These are phyloP conservation scores for Rhinogobio ventralis DNA, from an alignment of 2,797 vertebrate genomes.

Conservation along the genomic window DNA sequence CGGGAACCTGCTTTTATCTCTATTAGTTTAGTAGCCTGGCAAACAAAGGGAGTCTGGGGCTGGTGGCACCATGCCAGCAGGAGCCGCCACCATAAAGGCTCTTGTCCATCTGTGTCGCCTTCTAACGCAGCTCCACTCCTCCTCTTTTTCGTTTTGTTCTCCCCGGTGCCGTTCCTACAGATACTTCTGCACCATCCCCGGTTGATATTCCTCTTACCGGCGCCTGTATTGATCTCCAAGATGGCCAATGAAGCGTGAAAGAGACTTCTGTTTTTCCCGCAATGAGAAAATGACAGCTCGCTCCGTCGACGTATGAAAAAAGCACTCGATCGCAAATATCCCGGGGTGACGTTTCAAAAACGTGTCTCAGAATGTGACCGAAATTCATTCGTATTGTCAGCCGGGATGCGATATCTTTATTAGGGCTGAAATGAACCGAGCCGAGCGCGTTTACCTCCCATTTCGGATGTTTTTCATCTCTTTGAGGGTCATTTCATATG, in stretches of 20 bases:
- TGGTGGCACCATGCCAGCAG: slow-evolving; percentile 82
- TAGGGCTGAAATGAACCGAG: slow-evolving; percentile 36
- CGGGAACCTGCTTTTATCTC: slow-evolving; percentile 88
- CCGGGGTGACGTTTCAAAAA: slow-evolving; percentile 30
- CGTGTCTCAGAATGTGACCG: slow-evolving; percentile 28
- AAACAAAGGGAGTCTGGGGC: slow-evolving; percentile 85
- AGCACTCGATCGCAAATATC: slow-evolving; percentile 40
- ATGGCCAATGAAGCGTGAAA: slow-evolving; percentile 62
- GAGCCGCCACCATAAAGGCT: slow-evolving; percentile 81
- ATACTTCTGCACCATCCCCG: slow-evolving; percentile 58
- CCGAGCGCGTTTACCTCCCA: slow-evolving; percentile 26
- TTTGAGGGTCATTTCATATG: slow-evolving; percentile 37
- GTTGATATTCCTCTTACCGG: slow-evolving; percentile 56
- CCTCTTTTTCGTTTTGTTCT: slow-evolving; percentile 32
- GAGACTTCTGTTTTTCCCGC: slow-evolving; percentile 38
- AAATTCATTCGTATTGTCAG: slow-evolving; percentile 47
- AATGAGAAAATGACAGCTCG: slow-evolving; percentile 43
- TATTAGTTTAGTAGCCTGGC: slow-evolving; percentile 83
- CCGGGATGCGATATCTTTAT: slow-evolving; percentile 31
- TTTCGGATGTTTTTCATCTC: slow-evolving; percentile 26
- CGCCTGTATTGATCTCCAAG: slow-evolving; percentile 65
- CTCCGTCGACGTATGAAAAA: not conserved
- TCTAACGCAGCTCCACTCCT: slow-evolving; percentile 45
- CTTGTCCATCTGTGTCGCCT: slow-evolving; percentile 81
- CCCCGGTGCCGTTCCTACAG: slow-evolving; percentile 56